phyloP scores from a whole-genome alignment of 2,888 invertebrate genomes.

The Ichneumoninae sp. region DNA sequence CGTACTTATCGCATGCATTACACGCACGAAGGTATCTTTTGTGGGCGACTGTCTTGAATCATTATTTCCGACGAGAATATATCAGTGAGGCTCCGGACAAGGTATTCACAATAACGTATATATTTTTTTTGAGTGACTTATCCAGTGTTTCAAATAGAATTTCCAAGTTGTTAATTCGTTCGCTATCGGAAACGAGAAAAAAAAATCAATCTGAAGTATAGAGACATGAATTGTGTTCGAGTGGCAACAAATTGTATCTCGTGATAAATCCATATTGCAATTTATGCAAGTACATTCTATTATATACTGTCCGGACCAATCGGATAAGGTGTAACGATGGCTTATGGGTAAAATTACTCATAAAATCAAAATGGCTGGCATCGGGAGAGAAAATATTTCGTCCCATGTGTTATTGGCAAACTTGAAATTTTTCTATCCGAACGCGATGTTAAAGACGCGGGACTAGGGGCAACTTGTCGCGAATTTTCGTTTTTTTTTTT shows the following conservation, averaged over 20 bases:
- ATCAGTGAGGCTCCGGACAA: conserved; percentile 6
- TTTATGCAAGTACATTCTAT: conserved; percentile 28
- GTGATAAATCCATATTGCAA: conserved; percentile 27
- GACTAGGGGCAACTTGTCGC: neutral
- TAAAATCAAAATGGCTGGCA: conserved; percentile 77
- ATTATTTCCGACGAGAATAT: conserved; percentile 12
- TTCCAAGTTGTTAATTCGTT: neutral
- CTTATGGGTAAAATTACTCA: conserved; percentile 77
- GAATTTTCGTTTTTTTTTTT: conserved; percentile 16
- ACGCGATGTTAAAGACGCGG: neutral
- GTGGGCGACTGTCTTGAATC: conserved; percentile 15
- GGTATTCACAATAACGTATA: conserved; percentile 2
- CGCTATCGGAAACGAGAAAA: neutral
- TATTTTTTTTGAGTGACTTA: neutral
- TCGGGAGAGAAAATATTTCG: conserved; percentile 19
- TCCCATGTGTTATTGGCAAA: conserved; percentile 51
- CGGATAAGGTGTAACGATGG: conserved; percentile 60
- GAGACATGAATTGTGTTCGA: neutral
- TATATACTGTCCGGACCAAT: conserved; percentile 19
- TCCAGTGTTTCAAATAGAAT: conserved; percentile 1
- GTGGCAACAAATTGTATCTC: neutral
- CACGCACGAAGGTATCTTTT: conserved; percentile 19
- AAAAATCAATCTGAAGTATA: neutral
- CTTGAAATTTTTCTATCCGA: conserved; percentile 63
- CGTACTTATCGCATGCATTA: neutral